A percentile compares a stretch with the other conserved stretches of the same genome.
These are phyloP conservation scores for Drosophila tsacasi DNA, from an alignment of 1,140 invertebrate genomes.

Conservation along the genomic window DNA sequence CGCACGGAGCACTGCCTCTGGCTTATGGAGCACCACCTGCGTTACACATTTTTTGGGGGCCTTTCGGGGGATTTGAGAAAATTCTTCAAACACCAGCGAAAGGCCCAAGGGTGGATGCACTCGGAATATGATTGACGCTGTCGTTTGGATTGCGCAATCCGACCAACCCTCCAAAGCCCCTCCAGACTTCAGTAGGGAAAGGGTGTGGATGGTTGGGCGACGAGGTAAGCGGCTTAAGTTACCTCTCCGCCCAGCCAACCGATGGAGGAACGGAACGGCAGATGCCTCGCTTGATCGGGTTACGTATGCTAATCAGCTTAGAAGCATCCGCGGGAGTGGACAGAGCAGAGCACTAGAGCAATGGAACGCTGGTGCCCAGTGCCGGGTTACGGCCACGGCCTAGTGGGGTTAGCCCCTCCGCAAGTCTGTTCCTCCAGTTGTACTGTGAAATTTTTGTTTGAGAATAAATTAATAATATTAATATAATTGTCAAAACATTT, in stretches of 20 bases:
- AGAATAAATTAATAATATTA: constrained; percentile 37
- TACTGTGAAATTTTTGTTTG: constrained; percentile 25
- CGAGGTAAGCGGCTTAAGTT: constrained; percentile 49
- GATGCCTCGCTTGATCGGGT: constrained; percentile 54
- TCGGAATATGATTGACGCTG: constrained; percentile 49
- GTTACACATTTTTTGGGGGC: constrained; percentile 61
- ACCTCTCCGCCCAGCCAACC: constrained; percentile 33
- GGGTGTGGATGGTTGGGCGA: constrained; percentile 4
- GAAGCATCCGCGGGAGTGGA: constrained; percentile 15
- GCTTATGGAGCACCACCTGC: constrained; percentile 46
- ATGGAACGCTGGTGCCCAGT: constrained; percentile 3
- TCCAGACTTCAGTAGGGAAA: background rate
- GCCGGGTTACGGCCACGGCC: constrained; percentile 30
- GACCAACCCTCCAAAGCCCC: background rate
- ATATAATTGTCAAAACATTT: background rate
- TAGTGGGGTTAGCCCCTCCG: background rate
- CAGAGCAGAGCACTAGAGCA: background rate
- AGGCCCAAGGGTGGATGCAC: constrained; percentile 2
- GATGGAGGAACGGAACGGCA: constrained; percentile 21
- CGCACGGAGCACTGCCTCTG: constrained; percentile 58
- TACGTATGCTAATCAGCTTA: constrained; percentile 52
- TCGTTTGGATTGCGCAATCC: constrained; percentile 27
- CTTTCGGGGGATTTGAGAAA: constrained; percentile 52
- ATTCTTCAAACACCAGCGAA: constrained; percentile 39
- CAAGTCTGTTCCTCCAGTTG: constrained; percentile 5